Base-by-base conservation (phyloP, 2,888 invertebrate genomes). In the Ellobium chinense region DNA sequence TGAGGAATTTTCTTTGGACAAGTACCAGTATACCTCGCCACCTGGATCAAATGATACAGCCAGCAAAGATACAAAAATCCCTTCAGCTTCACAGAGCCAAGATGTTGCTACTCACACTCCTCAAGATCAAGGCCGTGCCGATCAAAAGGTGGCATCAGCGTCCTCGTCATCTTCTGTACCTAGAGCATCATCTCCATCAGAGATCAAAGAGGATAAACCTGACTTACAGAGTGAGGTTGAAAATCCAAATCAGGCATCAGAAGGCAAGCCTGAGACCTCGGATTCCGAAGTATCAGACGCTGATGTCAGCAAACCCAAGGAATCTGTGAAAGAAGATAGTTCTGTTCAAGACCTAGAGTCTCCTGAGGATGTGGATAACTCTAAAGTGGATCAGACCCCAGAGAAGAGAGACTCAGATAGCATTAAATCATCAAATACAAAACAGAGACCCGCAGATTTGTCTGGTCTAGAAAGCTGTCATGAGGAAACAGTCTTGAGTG, bases 1-100 rank as follows among this genome's bases (percentile, higher is more conserved):
- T 54, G 80, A 66, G 29, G 85, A 86, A 74, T 89, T 88, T 66
- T 80, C 76, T 18, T 14, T 76, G n/a, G 75, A 70, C 24, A 58
- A 66, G 66, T 79, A 82, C 66, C 29, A 73, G 31, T 62, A 36
- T 46, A 24, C 27, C 14, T 18, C 29, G 31, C 21, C 66, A 37
- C 24, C 73, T 54, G 58, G 56, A 62, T 27, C 62, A 36, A 34
- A 36, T 37, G 65, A 63, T 46, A 29, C 14, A n/a, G 9, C 21
- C 14, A 65, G 34, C 2, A 62, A 62, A 46, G 56, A 78, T 27
- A 60, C 27, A 34, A 39, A 65, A 34, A 34, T 65, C 5, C 46
- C 21, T 24, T 37, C 63, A 12, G 39, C 69, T 54, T 62, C 76
- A 29, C 56, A 65, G 4, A 58, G 54, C 70, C 78, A 46, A 27